Evolutionary conservation across 2,113 vertebrate genomes (phyloP).

Genomic region (Oncorhynchus nerka): DNA sequence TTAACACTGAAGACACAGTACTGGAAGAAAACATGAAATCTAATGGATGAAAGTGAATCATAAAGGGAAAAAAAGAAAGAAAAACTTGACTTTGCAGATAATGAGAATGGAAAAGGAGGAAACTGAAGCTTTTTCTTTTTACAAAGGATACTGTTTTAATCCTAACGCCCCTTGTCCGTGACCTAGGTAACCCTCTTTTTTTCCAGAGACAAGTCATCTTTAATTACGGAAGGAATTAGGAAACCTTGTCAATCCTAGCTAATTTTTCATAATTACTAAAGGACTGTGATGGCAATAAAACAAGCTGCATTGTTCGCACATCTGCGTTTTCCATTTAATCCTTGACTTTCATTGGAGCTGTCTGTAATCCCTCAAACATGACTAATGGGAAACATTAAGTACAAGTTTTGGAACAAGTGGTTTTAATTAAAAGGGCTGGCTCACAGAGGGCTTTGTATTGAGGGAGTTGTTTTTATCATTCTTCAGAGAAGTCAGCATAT

Average conservation of each 20-base stretch:
- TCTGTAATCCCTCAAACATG: conserved; percentile 77
- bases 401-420: conserved; percentile 69
- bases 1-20: conserved; percentile 19
- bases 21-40: not conserved
- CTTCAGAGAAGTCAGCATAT: conserved; percentile 46
- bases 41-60: not conserved
- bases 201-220: conserved; percentile 43
- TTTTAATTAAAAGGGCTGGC: conserved; percentile 73
- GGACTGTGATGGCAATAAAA: conserved; percentile 66
- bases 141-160: conserved; percentile 39
- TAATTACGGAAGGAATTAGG: conserved; percentile 54
- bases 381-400: conserved; percentile 76
- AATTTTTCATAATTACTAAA: conserved; percentile 65
- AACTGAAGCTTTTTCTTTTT: conserved; percentile 5
- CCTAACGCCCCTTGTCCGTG: conserved; percentile 22
- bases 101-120: conserved; percentile 29
- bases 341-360: conserved; percentile 71
- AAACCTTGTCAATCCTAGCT: conserved; percentile 61
- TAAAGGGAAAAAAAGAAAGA: not conserved
- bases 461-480: conserved; percentile 49
- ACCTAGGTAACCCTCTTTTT: conserved; percentile 29
- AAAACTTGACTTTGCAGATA: conserved; percentile 20
- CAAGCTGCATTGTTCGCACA: conserved; percentile 66
- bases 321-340: conserved; percentile 77
- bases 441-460: conserved; percentile 58